Evolutionary conservation across 2,888 invertebrate genomes (phyloP).

Genomic region (Pyrrhosoma nymphula): DNA sequence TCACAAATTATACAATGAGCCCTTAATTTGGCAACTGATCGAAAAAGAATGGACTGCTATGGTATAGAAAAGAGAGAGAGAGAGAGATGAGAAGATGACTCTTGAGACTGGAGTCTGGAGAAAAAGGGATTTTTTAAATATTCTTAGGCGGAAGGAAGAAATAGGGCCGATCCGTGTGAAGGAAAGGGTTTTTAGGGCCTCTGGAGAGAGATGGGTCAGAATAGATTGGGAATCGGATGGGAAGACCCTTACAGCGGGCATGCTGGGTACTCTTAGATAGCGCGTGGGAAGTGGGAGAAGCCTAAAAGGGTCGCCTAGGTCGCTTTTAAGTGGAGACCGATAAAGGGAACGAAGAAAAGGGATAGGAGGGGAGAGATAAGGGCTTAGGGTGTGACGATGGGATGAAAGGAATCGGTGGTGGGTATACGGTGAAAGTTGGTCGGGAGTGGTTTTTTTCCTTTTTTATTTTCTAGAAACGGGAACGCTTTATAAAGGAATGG

Average conservation of each 20-base stretch:
- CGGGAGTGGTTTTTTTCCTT: neutral
- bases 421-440: neutral
- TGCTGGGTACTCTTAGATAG: no score
- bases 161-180: neutral
- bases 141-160: neutral
- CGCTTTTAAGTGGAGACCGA: neutral
- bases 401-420: neutral
- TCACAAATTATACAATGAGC: no score
- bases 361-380: neutral
- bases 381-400: neutral
- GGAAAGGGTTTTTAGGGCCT: conserved; percentile 37
- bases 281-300: no score
- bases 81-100: no score
- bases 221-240: neutral
- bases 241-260: no score
- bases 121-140: no score
- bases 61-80: no score
- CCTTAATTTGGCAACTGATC: no score
- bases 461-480: neutral
- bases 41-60: no score
- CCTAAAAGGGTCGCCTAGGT: neutral
- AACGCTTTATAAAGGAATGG: neutral
- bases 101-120: no score
- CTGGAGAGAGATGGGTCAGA: neutral
- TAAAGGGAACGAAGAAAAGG: neutral